A percentile compares a stretch with the other conserved stretches of the same genome.
phyloP scores from a whole-genome alignment of 1,140 invertebrate genomes.

The Ceratosolen fusciceps region DNA sequence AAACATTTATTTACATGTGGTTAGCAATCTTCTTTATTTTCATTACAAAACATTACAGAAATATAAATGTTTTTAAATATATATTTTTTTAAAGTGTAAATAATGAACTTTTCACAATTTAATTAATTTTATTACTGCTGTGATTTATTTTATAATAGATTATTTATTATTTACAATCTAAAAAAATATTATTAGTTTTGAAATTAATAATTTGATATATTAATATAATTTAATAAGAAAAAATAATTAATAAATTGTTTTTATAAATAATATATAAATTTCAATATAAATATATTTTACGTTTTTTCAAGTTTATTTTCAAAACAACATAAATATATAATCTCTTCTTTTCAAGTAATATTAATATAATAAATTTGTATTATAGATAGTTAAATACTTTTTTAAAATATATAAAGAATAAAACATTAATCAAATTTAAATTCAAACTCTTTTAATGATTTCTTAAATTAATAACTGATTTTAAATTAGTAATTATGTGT shows the following conservation, averaged over 20 bases:
- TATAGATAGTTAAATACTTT: not conserved
- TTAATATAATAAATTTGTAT: constrained; percentile 1
- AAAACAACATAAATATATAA: not conserved
- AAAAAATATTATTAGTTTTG: not conserved
- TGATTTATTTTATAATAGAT: not conserved
- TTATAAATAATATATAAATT: constrained; percentile 5
- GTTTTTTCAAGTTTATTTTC: not conserved
- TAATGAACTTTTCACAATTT: not conserved
- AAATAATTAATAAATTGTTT: not conserved
- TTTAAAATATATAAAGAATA: not conserved
- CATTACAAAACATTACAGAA: not conserved
- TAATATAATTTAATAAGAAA: not conserved
- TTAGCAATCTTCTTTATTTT: constrained; percentile 9
- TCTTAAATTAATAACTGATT: not conserved
- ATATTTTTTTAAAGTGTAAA: not conserved
- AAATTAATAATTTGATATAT: not conserved
- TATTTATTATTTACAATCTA: constrained; percentile 4
- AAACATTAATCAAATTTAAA: not conserved
- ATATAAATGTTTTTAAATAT: constrained; percentile 6
- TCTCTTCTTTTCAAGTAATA: not conserved
- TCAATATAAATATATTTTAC: not conserved
- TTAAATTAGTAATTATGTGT: constrained; percentile 1
- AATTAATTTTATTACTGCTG: not conserved
- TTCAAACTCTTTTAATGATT: not conserved
- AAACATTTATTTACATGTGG: constrained; percentile 43